A percentile compares a stretch with the other conserved stretches of the same genome.
These are phyloP conservation scores for Stigmatopora nigra DNA, from an alignment of 2,113 vertebrate species.

Conservation along the genomic window DNA sequence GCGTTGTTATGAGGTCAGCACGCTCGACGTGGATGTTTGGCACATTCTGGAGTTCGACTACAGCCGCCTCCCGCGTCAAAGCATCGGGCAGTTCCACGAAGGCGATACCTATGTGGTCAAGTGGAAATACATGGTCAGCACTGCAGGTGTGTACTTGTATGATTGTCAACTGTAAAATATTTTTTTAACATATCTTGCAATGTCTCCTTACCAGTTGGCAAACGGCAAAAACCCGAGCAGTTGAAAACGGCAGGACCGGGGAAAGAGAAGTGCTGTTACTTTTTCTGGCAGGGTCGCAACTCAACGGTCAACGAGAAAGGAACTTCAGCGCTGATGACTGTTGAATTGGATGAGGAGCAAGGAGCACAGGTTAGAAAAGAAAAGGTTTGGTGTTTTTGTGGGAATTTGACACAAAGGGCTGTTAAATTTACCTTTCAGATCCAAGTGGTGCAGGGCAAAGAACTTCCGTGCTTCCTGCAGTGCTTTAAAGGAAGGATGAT, in stretches of 20 bases:
- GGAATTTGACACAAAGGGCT: background rate
- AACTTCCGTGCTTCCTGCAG: conserved; percentile 89
- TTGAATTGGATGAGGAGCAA: conserved; percentile 87
- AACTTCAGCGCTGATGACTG: conserved; percentile 86
- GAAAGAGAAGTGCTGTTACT: conserved; percentile 89
- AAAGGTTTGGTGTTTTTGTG: background rate
- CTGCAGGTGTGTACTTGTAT: conserved; percentile 73
- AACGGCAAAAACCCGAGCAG: conserved; percentile 78
- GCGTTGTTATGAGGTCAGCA: conserved; percentile 74
- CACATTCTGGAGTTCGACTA: conserved; percentile 93
- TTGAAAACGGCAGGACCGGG: conserved; percentile 53
- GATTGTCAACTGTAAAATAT: too few species aligned
- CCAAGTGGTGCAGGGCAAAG: conserved; percentile 89
- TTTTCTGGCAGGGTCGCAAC: conserved; percentile 93
- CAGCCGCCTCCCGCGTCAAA: conserved; percentile 84
- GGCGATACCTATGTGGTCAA: conserved; percentile 91
- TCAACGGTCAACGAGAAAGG: conserved; percentile 88
- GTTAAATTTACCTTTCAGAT: conserved; percentile 36
- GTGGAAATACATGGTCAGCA: conserved; percentile 90
- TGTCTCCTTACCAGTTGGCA: conserved; percentile 73
- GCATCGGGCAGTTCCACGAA: conserved; percentile 92
- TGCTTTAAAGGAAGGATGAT: conserved; percentile 93
- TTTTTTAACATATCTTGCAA: background rate
- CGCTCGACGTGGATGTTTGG: conserved; percentile 83
- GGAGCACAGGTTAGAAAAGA: conserved; percentile 82